phyloP scores from a whole-genome alignment of 2,113 vertebrate genomes.

The Epinephelus fuscoguttatus region DNA sequence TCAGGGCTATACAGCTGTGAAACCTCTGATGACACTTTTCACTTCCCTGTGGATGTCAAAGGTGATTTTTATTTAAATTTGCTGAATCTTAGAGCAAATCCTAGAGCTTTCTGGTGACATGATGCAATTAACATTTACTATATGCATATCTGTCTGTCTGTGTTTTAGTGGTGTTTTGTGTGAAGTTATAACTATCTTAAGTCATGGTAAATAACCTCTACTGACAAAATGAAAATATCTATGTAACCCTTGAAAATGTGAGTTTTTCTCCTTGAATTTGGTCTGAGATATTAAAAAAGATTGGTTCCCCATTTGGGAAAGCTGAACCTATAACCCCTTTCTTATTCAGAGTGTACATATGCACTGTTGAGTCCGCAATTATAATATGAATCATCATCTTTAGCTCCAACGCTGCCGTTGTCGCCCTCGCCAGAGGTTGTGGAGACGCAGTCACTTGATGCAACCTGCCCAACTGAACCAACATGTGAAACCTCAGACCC shows the following conservation, averaged over 20 bases:
- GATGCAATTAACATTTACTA: constrained; percentile 67
- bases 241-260: constrained; percentile 37
- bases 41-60: constrained; percentile 83
- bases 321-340: constrained; percentile 50
- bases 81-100: constrained; percentile 59
- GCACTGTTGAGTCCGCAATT: constrained; percentile 70
- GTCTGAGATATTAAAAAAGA: constrained; percentile 53
- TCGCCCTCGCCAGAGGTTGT: constrained; percentile 69
- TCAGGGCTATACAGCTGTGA: constrained; percentile 83
- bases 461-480: constrained; percentile 60
- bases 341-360: constrained; percentile 60
- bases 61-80: constrained; percentile 80
- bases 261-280: constrained; percentile 59
- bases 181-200: constrained; percentile 45
- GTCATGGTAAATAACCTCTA: constrained; percentile 38
- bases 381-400: constrained; percentile 79
- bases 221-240: constrained; percentile 37
- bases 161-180: constrained; percentile 55
- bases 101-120: constrained; percentile 65
- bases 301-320: constrained; percentile 51
- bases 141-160: constrained; percentile 46
- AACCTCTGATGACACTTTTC: constrained; percentile 79
- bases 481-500: constrained; percentile 83
- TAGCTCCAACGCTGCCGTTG: constrained; percentile 79
- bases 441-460: constrained; percentile 75